Evolutionary conservation across 2,888 invertebrate species (phyloP), one percentile per base, ranked within the genome.

Genomic region (Belgica antarctica): DNA sequence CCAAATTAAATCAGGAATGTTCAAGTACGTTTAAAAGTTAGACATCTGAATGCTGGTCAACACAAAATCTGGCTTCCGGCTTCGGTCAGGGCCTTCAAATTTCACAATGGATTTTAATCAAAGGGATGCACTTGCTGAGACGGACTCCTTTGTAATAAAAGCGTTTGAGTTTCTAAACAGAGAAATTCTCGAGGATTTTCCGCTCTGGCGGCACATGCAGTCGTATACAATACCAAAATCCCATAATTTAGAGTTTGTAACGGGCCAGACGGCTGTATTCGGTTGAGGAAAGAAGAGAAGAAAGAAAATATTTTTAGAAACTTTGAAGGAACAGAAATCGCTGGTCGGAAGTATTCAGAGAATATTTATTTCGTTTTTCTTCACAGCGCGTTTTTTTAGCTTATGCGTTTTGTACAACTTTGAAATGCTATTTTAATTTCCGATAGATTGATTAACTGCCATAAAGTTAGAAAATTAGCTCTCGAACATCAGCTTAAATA

Each of bases 291-390:
- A 15, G 41, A 15, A 15, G 41, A 59, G 59, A 27, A 22, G n/a
- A 27, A 19, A 4, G 22, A 27, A 8, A 59, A 59, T 59, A 59
- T 59, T 59, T 59, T 59, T 59, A 59, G 59, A 59, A 27, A 27
- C 27, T 59, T 59, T 24, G 3, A 15, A 59, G 5, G 2, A 52
- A 52, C 5, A 59, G 22, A 27, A 59, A 57, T 57, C 19, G 25
- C 27, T 27, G 25, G 27, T 59, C 27, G 59, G 59, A 59, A 59
- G 59, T 27, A 27, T 41, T 52, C 46, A 22, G 52, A 52, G 5
- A 22, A 4, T n/a, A 4, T 41, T 41, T 41, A 7, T 52, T 52
- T 52, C 24, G 12, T 19, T 52, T 7, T 17, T 24, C 19, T 52
- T 41, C 41, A 41, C 31, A 7, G 31, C 31, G 10, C 31, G 31